Conservation (phyloP, 2,888 invertebrate species). For the Alentia gelatinosa region DNA sequence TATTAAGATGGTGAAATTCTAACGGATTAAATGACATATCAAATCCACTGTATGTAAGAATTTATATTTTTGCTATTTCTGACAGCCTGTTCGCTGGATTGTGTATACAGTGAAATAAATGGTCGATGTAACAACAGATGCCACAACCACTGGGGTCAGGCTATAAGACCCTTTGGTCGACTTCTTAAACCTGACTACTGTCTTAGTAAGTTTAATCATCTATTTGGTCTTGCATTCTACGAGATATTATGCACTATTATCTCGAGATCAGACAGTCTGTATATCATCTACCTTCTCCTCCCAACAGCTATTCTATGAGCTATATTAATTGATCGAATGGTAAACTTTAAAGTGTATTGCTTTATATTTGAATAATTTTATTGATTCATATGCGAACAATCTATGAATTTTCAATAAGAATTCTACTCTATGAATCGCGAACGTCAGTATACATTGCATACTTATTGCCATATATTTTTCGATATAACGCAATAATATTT, state of each 20-base stretch:
- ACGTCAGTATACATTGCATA: too few relatives aligned
- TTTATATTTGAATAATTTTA: not conserved
- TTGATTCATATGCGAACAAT: not conserved
- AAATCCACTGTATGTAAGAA: not conserved
- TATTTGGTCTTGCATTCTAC: not conserved
- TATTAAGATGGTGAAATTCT: not conserved
- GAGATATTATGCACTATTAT: not conserved
- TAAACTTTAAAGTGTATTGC: not conserved
- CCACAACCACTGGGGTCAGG: not conserved
- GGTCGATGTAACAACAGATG: slow-evolving; percentile 19
- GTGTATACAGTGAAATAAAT: not conserved
- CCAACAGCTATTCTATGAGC: too few relatives aligned
- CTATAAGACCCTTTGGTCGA: not conserved
- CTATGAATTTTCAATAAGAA: too few relatives aligned
- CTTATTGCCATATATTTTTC: too few relatives aligned
- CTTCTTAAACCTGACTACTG: slow-evolving; percentile 23
- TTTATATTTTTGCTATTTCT: not conserved
- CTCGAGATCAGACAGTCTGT: not conserved
- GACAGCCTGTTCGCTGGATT: not conserved
- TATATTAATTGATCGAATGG: too few relatives aligned
- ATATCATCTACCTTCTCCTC: too few relatives aligned
- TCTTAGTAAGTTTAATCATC: not conserved
- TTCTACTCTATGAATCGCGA: too few relatives aligned
- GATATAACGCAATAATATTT: not conserved
- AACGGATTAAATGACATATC: not conserved